Evolutionary conservation across 2,888 invertebrate species (phyloP).

Genomic region (Drosophila mimica): DNA sequence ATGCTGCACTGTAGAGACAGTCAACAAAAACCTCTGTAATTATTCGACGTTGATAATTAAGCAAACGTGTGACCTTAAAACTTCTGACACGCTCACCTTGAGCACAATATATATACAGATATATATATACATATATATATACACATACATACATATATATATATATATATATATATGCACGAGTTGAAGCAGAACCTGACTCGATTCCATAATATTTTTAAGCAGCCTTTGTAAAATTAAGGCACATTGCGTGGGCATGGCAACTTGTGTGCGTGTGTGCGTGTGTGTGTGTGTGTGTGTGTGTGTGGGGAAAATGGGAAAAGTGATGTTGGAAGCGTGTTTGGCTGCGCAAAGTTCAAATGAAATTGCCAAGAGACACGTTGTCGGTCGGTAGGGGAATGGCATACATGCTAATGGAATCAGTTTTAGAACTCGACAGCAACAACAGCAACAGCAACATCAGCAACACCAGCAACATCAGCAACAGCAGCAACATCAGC

Average conservation of each 20-base stretch:
- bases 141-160: neutral
- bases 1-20: slow-evolving; percentile 6
- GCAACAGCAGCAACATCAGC: neutral
- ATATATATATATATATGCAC: neutral
- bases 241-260: slow-evolving; percentile 14
- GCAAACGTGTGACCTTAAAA: slow-evolving; percentile 52
- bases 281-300: neutral
- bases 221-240: slow-evolving; percentile 37
- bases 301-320: slow-evolving; percentile 6
- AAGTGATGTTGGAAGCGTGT: slow-evolving; percentile 40
- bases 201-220: slow-evolving; percentile 22
- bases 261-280: neutral
- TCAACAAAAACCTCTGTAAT: slow-evolving; percentile 28
- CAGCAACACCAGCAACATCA: neutral
- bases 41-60: slow-evolving; percentile 41
- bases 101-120: slow-evolving; percentile 3
- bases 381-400: slow-evolving; percentile 23
- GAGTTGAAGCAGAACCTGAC: slow-evolving; percentile 2
- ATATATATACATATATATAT: neutral
- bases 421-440: slow-evolving; percentile 31
- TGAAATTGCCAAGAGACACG: slow-evolving; percentile 44
- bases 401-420: slow-evolving; percentile 49
- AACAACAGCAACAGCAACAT: neutral
- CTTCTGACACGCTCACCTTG: slow-evolving; percentile 49
- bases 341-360: slow-evolving; percentile 37